Percentiles rank a stretch among this genome's conserved stretches.
Evolutionary conservation across 1,140 invertebrate genomes (phyloP).

Genomic region (Drosophila ironensis): DNA sequence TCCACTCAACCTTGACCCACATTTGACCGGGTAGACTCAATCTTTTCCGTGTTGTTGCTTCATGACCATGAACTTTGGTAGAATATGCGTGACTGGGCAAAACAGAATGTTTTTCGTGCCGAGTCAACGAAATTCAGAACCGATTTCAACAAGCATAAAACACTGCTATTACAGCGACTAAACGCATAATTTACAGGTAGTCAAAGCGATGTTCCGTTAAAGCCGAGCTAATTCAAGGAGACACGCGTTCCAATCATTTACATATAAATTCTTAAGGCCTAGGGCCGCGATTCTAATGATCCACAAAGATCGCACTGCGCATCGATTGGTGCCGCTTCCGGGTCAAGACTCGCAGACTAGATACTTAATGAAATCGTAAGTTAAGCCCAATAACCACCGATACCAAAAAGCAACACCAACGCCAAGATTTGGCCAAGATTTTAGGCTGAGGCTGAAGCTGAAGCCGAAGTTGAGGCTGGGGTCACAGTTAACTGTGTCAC

Average conservation of each 20-base stretch:
- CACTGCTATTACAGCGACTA: neutral
- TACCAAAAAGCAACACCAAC: constrained; percentile 4
- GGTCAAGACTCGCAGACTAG: constrained; percentile 60
- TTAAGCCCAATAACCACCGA: too few relatives aligned
- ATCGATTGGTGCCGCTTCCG: constrained; percentile 55
- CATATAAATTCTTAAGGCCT: constrained; percentile 60
- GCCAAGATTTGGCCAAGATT: constrained; percentile 9
- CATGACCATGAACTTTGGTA: constrained; percentile 27
- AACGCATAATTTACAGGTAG: constrained; percentile 13
- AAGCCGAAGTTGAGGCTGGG: constrained; percentile 58
- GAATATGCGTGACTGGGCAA: constrained; percentile 13
- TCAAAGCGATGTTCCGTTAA: constrained; percentile 40
- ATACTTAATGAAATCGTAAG: constrained; percentile 21
- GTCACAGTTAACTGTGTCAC: constrained; percentile 75
- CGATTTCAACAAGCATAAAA: constrained; percentile 18
- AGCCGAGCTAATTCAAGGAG: constrained; percentile 47
- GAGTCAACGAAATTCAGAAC: constrained; percentile 20
- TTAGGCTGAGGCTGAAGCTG: constrained; percentile 4
- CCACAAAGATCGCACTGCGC: constrained; percentile 18
- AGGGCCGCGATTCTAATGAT: constrained; percentile 59
- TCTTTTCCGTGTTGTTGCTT: neutral
- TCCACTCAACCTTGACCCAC: constrained; percentile 27
- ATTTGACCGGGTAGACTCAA: too few relatives aligned
- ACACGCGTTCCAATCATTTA: constrained; percentile 50
- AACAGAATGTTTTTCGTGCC: constrained; percentile 15